Evolutionary conservation across 2,888 invertebrate genomes (phyloP).

Genomic region (Germaria angustata): DNA sequence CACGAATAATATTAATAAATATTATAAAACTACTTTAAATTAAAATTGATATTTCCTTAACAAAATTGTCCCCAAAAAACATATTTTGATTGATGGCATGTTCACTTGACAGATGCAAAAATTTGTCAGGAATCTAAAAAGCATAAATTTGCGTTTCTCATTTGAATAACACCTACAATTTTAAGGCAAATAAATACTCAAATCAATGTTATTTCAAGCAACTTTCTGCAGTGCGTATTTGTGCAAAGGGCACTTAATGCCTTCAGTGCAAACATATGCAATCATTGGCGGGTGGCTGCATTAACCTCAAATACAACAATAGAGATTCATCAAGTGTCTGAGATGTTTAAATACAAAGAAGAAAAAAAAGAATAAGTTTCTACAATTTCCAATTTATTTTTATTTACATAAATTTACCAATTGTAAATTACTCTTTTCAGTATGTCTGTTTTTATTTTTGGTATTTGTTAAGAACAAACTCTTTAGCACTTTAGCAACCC

Average conservation of each 20-base stretch:
- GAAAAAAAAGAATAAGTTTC: constrained; percentile 2
- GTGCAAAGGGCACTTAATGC: constrained; percentile 30
- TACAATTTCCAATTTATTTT: constrained; percentile 64
- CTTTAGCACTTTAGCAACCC: constrained; percentile 57
- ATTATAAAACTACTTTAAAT: no score
- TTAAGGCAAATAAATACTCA: not conserved
- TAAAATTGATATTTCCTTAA: no score
- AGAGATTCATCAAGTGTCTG: constrained; percentile 40
- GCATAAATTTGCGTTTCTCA: not conserved
- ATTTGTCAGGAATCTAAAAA: not conserved
- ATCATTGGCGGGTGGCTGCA: constrained; percentile 6
- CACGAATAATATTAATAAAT: no score
- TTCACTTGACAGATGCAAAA: not conserved
- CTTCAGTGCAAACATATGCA: constrained; percentile 2
- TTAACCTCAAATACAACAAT: constrained; percentile 30
- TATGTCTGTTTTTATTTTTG: constrained; percentile 27
- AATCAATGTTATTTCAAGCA: constrained; percentile 42
- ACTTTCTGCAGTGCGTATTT: not conserved
- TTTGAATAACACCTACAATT: not conserved
- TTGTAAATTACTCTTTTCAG: constrained; percentile 47
- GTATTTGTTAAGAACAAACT: constrained; percentile 61
- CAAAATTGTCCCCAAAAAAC: not conserved
- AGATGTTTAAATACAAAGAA: constrained; percentile 16
- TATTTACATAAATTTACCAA: constrained; percentile 66
- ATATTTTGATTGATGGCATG: not conserved